Base-by-base conservation (phyloP, 1,140 invertebrate genomes). In the Drosophila biarmipes region DNA sequence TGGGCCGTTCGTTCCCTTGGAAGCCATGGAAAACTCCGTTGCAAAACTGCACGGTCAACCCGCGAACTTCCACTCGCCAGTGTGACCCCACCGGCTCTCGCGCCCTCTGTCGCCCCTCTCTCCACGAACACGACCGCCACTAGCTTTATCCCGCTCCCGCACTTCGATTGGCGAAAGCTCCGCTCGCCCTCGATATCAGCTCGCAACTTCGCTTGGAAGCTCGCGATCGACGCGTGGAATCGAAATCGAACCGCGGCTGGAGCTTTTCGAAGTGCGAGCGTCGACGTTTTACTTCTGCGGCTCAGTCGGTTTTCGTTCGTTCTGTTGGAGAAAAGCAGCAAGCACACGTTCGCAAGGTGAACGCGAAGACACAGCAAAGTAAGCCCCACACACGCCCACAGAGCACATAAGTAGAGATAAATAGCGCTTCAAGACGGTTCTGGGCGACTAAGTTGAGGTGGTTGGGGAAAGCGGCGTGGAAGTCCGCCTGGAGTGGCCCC, bases 271-370 rank as follows among this genome's bases (percentile, higher is more conserved):
- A 81, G 73, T 81, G 77, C 75, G 80, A 79, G 63, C 75, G 56
- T 53, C 59, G 68, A 75, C 42, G 78, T 82, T 66, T 62, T 61
- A 19, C 35, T 73, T 31, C 57, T 58, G 67, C 66, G 63, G 80
- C 80, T 84, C 78, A 86, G 68, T 86, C 82, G 82, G 81, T 87
- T 81, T 87, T 75, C 57, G 78, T 80, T 86, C 45, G 68, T 82
- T 80, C 79, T 77, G 79, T 86, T 84, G 73, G 81, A 86, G 73
- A 78, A 46, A 63, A 85, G 74, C 74, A 87, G 81, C 81, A 85
- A 42, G 40, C 46, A 72, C 68, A 74, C 82, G 81, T 87, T 86
- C 81, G 78, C 81, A 77, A 85, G 80, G 56, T 74, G 74, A 86
- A 85, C 73, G 81, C 53, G 77, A 59, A 86, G 68, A 80, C 74